Evolutionary conservation across 2,797 vertebrate species (phyloP), one percentile per base, ranked within the genome.

Genomic region (Sphenodon punctatus): DNA sequence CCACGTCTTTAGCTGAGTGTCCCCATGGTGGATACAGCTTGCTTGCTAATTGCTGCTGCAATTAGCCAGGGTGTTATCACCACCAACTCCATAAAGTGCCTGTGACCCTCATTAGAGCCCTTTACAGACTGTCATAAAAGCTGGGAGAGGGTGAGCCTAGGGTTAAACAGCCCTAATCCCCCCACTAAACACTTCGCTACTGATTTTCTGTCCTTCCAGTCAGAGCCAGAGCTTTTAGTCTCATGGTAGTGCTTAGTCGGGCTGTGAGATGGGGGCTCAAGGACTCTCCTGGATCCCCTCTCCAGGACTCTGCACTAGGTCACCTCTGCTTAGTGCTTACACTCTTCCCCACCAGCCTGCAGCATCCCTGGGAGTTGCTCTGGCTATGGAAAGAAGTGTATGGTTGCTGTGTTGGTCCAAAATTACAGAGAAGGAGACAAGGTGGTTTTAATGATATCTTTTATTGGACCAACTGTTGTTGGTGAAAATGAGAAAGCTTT

Each of bases 51-150:
- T 86, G 83, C 90, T 80, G 73, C 46, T 3, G 74, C 90, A 91
- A 94, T 94, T 94, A 95, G 82, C 77, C 68, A 90, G 88, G 80
- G 88, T 38, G 77, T 93, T 95, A 93, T 94, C 89, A 45, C 86
- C 36, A 67, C 81, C 32, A 64, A 81, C 87, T 87, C 91, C 90
- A 94, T 95, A 94, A 94, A 94, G 88, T 9, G 70, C 84, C 86
- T 89, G 91, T 92, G 93, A 86, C 84, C 86, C 92, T 93, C 94
- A 94, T 94, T 95, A 95, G 91, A 94, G 83, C 87, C 92, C 85
- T 84, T 93, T 93, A 94, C 45, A 2, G 30, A 76, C 87, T 23
- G 1, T 88, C 72, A 67, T 95, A 93, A 95, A 94, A 90, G 73
- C 46, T 14, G 7, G 36, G 51, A 53, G 82, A 87, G 74, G 55